Percentiles rank a stretch among this genome's conserved stretches.
Evolutionary conservation across 2,797 vertebrate species (phyloP).

Genomic region (Sternarchorhynchus goeldii): DNA sequence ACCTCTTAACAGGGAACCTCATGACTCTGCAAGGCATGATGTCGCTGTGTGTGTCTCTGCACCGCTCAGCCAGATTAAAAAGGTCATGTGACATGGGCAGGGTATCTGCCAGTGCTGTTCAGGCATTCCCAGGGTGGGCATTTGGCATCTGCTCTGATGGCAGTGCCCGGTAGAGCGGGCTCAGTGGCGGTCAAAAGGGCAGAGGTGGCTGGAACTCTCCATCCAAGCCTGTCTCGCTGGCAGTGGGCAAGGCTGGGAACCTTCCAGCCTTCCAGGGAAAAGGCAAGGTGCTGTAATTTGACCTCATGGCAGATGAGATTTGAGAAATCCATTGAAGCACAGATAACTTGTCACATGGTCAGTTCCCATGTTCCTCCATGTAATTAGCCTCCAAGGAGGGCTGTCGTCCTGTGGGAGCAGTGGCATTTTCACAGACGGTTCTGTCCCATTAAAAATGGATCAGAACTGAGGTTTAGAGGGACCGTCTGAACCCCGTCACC

Average conservation of each 20-base stretch:
- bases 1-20: slow-evolving; percentile 21
- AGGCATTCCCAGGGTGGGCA: slow-evolving; percentile 16
- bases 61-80: slow-evolving; percentile 13
- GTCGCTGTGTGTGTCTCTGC: not conserved
- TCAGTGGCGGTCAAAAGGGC: slow-evolving; percentile 12
- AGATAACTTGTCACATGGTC: slow-evolving; percentile 71
- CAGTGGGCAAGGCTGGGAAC: slow-evolving; percentile 51
- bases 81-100: slow-evolving; percentile 7
- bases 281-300: slow-evolving; percentile 73
- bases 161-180: slow-evolving; percentile 8
- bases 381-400: slow-evolving; percentile 59
- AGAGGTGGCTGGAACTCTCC: slow-evolving; percentile 18
- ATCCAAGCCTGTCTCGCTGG: slow-evolving; percentile 14
- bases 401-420: slow-evolving; percentile 66
- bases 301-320: slow-evolving; percentile 68
- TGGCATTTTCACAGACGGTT: slow-evolving; percentile 83
- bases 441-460: slow-evolving; percentile 77
- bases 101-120: not conserved
- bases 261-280: slow-evolving; percentile 45
- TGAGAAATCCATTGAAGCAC: slow-evolving; percentile 77
- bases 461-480: slow-evolving; percentile 67
- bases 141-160: not conserved
- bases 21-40: slow-evolving; percentile 9
- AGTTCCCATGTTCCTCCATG: slow-evolving; percentile 62
- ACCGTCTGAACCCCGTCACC: slow-evolving; percentile 41